A percentile compares a stretch with the other conserved stretches of the same genome.
Conservation (phyloP, 2,888 invertebrate species). For the Rutpela maculata region DNA sequence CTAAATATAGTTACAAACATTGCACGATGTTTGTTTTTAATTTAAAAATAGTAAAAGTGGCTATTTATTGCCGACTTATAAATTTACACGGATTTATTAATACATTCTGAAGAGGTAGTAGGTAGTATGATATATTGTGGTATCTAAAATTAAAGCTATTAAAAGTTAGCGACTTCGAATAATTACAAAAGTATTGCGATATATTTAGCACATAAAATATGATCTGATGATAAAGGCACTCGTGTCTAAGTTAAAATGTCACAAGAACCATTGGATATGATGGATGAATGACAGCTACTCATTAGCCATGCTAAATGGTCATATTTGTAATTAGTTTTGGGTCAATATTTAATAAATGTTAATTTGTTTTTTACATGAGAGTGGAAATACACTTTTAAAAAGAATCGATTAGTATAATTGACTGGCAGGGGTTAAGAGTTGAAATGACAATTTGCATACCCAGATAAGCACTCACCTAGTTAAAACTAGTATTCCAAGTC, state of each 20-base stretch:
- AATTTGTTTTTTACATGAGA: slow-evolving; percentile 12
- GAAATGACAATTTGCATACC: slow-evolving; percentile 33
- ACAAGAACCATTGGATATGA: slow-evolving; percentile 46
- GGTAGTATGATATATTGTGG: slow-evolving; percentile 17
- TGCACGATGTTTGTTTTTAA: slow-evolving; percentile 62
- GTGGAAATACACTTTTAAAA: background rate
- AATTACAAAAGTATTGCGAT: slow-evolving; percentile 17
- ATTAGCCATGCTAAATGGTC: slow-evolving; percentile 8
- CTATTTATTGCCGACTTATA: slow-evolving; percentile 47
- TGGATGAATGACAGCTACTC: background rate
- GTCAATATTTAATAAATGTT: slow-evolving; percentile 12
- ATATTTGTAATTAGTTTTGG: background rate
- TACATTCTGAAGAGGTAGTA: slow-evolving; percentile 41
- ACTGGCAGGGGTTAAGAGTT: slow-evolving; percentile 38
- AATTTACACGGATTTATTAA: slow-evolving; percentile 44
- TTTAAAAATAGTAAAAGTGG: slow-evolving; percentile 60
- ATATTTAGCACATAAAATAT: slow-evolving; percentile 9
- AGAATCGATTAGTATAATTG: slow-evolving; percentile 36
- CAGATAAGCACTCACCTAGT: slow-evolving; percentile 49
- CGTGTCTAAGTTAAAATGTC: slow-evolving; percentile 57
- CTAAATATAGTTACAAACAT: slow-evolving; percentile 68
- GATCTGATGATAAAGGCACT: slow-evolving; percentile 42
- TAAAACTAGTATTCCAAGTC: slow-evolving; percentile 49
- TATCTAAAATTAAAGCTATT: slow-evolving; percentile 31
- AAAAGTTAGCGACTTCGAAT: slow-evolving; percentile 13